phyloP scores from a whole-genome alignment of 2,113 vertebrate genomes.

The Octodon degus region DNA sequence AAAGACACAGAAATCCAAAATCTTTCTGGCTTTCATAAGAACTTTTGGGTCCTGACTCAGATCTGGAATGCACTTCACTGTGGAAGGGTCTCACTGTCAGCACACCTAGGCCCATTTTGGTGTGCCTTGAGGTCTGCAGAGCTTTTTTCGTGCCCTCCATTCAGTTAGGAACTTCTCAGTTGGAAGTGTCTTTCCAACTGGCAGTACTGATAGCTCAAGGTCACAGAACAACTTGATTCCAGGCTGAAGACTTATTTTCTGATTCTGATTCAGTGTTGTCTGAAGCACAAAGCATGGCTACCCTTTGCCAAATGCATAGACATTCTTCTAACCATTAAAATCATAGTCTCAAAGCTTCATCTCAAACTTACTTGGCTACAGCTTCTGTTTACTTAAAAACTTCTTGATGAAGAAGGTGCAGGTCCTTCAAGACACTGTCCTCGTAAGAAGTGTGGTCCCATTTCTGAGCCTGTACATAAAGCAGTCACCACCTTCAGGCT shows the following conservation, averaged over 20 bases:
- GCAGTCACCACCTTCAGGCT: no score
- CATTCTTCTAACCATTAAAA: neutral
- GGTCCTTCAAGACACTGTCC: neutral
- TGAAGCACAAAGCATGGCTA: no score
- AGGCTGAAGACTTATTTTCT: neutral
- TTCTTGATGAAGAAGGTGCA: neutral
- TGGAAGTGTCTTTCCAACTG: neutral
- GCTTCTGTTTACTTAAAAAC: neutral
- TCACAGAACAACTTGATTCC: neutral
- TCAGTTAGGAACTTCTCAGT: neutral
- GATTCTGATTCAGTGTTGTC: neutral
- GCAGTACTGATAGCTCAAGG: neutral
- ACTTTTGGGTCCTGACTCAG: neutral
- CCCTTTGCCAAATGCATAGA: neutral
- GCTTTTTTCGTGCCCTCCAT: neutral
- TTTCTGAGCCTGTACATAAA: neutral
- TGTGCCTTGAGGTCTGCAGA: neutral
- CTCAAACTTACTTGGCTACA: neutral
- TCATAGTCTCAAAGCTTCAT: neutral
- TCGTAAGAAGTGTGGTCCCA: neutral
- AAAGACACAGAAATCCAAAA: conserved; percentile 2
- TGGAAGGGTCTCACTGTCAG: neutral
- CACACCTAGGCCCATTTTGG: neutral
- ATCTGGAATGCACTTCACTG: neutral
- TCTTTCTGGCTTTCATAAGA: neutral